Conservation (phyloP, 2,888 invertebrate species). For the Galeopsomyia nigrocyanea region DNA sequence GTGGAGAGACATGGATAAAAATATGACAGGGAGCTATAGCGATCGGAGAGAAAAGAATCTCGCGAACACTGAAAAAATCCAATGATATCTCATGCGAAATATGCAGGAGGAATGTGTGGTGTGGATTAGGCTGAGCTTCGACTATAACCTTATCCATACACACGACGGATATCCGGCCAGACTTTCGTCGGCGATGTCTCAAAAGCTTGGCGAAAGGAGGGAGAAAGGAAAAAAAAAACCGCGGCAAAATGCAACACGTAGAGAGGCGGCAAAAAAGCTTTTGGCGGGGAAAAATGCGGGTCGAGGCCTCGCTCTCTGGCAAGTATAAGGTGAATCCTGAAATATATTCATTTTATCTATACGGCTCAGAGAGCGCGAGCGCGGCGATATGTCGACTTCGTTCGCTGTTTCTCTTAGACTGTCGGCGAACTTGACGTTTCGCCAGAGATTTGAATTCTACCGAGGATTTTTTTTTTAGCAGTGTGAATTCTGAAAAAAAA, state of each 20-base stretch:
- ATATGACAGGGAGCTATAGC: background rate
- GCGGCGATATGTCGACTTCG: conserved; percentile 7
- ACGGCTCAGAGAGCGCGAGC: conserved; percentile 15
- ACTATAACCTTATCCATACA: background rate
- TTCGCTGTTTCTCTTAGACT: background rate
- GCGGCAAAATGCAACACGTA: conserved; percentile 21
- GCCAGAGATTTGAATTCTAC: background rate
- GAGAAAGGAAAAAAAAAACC: background rate
- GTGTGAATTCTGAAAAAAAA: too few relatives aligned
- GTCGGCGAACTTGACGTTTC: background rate
- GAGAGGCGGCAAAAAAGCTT: background rate
- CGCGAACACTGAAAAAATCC: conserved; percentile 8
- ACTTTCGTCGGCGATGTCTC: background rate
- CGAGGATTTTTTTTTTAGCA: too few relatives aligned
- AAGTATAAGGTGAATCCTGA: conserved; percentile 15
- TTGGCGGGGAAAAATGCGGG: conserved; percentile 8
- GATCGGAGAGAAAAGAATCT: background rate
- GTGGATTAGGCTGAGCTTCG: too few relatives aligned
- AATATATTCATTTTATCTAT: conserved; percentile 44
- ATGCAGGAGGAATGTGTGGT: conserved; percentile 21
- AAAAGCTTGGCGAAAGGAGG: background rate
- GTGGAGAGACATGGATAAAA: background rate
- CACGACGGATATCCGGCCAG: background rate
- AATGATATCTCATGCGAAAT: conserved; percentile 17
- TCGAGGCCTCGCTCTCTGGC: background rate